Base-by-base conservation (phyloP, 1,140 invertebrate genomes). In the Micrasema minimum region DNA sequence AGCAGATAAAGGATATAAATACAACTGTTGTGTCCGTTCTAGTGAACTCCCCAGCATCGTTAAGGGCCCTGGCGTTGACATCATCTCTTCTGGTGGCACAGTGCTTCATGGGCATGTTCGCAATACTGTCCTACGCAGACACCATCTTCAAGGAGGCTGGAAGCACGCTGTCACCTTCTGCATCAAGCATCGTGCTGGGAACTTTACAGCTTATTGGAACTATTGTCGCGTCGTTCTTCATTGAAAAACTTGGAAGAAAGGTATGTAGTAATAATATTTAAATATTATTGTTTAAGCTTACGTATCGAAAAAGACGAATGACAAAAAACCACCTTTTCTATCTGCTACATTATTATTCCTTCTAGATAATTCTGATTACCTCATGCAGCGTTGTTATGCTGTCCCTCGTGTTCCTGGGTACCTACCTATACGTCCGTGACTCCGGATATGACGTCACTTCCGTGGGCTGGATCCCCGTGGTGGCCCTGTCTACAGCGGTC, bases 191-290 rank as follows among this genome's bases (percentile, higher is more conserved):
- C 16, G 16, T 51, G 2, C 11, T 51, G 2, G 48, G 48, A 4
- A 11, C 16, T 18, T 11, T 51, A 2, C 48, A 51, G 22, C 48
- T 51, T 12, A 11, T 22, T 11, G 48, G 48, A 2, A 11, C 48
- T 22, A 16, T 51, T 18, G 7, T 9, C 5, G 48, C 48, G 7
- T 78, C 78, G 0, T n/a, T 78, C 2, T 23, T 81, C 6, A 79
- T 82, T 22, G 81, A 82, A 55, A 75, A 76, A 11, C 53, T 77
- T 0, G 81, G 80, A 0, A 61, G 81, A 31, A 81, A 79, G 72
- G 76, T 77, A 31, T 7, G 26, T 31, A 4, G 3, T 31, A 31
- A 4, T 31, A 31, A 4, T 31, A 31, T 31, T 31, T n/a, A n/a
- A n/a, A n/a, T 31, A 4, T 31, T 31, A 4, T 31, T 31, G 26